phyloP scores from a whole-genome alignment of 2,113 vertebrate species.

The Dicerorhinus sumatrensis region DNA sequence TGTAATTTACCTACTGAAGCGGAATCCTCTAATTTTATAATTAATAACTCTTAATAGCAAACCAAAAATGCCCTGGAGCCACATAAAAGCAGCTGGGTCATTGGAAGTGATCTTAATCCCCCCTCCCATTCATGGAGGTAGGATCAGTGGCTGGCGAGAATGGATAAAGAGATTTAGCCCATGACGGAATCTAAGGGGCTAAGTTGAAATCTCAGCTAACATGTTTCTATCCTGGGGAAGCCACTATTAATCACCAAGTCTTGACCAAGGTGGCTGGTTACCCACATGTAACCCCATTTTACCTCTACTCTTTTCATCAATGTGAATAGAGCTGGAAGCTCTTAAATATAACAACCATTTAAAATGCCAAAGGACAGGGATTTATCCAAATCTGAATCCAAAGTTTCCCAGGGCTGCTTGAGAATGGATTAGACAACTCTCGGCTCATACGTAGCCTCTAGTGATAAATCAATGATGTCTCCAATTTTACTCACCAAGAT shows the following conservation, averaged over 20 bases:
- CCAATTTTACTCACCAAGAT: constrained; percentile 16
- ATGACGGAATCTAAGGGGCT: neutral
- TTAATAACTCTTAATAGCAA: constrained; percentile 27
- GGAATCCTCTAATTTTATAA: constrained; percentile 3
- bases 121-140: neutral
- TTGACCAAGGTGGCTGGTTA: neutral
- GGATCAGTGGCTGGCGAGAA: neutral
- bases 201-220: neutral
- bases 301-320: neutral
- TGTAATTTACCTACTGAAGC: neutral
- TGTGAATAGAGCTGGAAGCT: neutral
- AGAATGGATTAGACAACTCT: neutral
- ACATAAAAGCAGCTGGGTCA: neutral
- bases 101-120: neutral
- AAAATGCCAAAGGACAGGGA: neutral
- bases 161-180: neutral
- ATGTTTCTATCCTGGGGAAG: neutral
- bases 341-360: neutral
- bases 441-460: neutral
- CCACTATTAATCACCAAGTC: neutral
- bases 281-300: neutral
- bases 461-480: neutral
- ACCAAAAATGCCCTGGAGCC: neutral
- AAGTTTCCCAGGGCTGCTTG: neutral
- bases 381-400: neutral